Evolutionary conservation across 2,888 invertebrate species (phyloP), one percentile per base, ranked within the genome.

Genomic region (Geophilus truncorum): DNA sequence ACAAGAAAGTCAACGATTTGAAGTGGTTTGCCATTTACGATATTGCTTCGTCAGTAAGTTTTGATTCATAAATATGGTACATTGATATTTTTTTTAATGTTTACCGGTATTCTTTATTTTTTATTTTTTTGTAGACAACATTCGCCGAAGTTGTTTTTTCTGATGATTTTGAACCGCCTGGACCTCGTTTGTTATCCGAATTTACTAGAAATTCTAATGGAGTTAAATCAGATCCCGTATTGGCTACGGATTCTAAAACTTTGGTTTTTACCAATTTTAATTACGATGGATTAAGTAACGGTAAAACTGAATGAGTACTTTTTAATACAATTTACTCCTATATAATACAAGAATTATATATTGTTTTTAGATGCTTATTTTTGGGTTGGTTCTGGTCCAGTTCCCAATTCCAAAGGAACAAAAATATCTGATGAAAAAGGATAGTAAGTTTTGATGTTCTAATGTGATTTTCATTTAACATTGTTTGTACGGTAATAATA

Each of bases 1-100:
- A 91, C 83, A 95, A 95, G 87, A 93, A 93, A 86, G 91, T 96
- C 82, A 93, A 93, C 0, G 94, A 95, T 84, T 91, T 96, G 83
- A 93, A 93, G 87, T 96, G 96, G 96, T 90, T 96, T 81, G 93
- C 95, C 0, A 90, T 96, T 79, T 96, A 94, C 87, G 96, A 96
- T 89, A 90, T 96, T 75, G 91, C 92, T 84, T 92, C 91, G 85
- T 94, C 95, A 86, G 90, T 89, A 84, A 86, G 85, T 83, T 28
- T n/a, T n/a, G n/a, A n/a, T n/a, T n/a, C n/a, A n/a, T n/a, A n/a
- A n/a, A n/a, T n/a, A n/a, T n/a, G n/a, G n/a, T n/a, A n/a, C n/a
- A n/a, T n/a, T n/a, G n/a, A n/a, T n/a, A n/a, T 70, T 28, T 70
- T 62, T 62, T 70, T 21, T 30, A 23, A 70, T 28, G 10, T 1